Evolutionary conservation across 2,113 vertebrate species (phyloP).

Genomic region (Pluvianellus socialis): DNA sequence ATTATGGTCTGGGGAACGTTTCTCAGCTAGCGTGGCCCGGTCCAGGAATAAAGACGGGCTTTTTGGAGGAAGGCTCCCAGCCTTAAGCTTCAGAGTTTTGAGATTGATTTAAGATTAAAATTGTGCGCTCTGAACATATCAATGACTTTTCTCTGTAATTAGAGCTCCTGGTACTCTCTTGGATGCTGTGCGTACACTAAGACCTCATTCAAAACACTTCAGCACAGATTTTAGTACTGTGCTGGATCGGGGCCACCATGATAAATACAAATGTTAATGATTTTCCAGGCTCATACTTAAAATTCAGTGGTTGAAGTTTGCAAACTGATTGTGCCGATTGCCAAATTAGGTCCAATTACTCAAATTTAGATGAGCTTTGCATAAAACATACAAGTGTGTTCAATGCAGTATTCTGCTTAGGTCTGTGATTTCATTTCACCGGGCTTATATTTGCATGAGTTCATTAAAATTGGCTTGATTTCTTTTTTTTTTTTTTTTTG

Average conservation of each 20-base stretch:
- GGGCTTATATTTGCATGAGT: slow-evolving; percentile 57
- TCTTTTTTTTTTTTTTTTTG: not conserved
- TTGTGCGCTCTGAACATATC: not conserved
- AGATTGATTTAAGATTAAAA: not conserved
- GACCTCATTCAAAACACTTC: slow-evolving; percentile 7
- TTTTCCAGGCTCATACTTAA: slow-evolving; percentile 55
- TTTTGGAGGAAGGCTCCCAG: not conserved
- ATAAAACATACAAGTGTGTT: slow-evolving; percentile 65
- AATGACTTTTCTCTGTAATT: not conserved
- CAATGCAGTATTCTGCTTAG: slow-evolving; percentile 57
- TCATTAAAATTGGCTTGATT: slow-evolving; percentile 54
- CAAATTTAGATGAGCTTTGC: slow-evolving; percentile 66
- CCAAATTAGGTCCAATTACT: slow-evolving; percentile 66
- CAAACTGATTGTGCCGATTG: slow-evolving; percentile 67
- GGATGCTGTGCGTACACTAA: not conserved
- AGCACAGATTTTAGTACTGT: slow-evolving; percentile 7
- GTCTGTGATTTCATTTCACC: slow-evolving; percentile 58
- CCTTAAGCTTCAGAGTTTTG: not conserved
- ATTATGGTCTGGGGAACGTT: not conserved
- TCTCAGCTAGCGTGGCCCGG: not conserved
- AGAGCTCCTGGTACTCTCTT: not conserved
- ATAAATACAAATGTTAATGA: slow-evolving; percentile 61
- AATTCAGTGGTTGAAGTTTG: slow-evolving; percentile 64
- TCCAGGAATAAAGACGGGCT: not conserved
- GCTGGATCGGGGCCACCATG: not conserved